A percentile compares a stretch with the other conserved stretches of the same genome.
These are phyloP conservation scores for Rhinolophus sinicus DNA, from an alignment of 2,113 vertebrate species.

Conservation along the genomic window DNA sequence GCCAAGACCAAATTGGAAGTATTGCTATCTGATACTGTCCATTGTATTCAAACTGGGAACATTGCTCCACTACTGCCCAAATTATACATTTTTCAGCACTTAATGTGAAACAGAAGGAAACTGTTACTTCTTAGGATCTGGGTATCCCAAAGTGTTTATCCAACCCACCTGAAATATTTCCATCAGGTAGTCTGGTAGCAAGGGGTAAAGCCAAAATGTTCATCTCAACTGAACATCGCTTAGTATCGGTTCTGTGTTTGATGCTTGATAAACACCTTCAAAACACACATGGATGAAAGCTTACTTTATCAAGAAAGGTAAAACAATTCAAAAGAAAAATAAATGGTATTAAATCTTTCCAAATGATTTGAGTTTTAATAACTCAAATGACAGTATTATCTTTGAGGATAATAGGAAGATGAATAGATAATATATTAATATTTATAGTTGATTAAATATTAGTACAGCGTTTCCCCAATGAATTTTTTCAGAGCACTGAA, in stretches of 20 bases:
- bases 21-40: not conserved
- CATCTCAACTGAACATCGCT: not conserved
- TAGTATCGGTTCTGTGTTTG: not conserved
- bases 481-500: not conserved
- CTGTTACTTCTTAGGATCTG: not conserved
- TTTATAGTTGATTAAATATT: not conserved
- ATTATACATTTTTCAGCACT: not conserved
- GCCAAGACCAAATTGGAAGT: not conserved
- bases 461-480: not conserved
- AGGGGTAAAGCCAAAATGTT: not conserved
- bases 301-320: not conserved
- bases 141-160: not conserved
- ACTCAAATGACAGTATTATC: not conserved
- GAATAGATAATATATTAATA: not conserved
- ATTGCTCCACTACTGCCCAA: not conserved
- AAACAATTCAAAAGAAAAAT: conserved; percentile 45
- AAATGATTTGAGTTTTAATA: not conserved
- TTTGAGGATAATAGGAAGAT: not conserved
- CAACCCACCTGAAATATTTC: not conserved
- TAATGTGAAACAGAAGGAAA: not conserved
- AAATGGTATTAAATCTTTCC: not conserved
- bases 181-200: not conserved
- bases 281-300: not conserved
- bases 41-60: not conserved
- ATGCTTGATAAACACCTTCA: not conserved